A percentile compares a stretch with the other conserved stretches of the same genome.
These are phyloP conservation scores for Chaetodon trifascialis DNA, from an alignment of 2,113 vertebrate genomes.

Conservation along the genomic window DNA sequence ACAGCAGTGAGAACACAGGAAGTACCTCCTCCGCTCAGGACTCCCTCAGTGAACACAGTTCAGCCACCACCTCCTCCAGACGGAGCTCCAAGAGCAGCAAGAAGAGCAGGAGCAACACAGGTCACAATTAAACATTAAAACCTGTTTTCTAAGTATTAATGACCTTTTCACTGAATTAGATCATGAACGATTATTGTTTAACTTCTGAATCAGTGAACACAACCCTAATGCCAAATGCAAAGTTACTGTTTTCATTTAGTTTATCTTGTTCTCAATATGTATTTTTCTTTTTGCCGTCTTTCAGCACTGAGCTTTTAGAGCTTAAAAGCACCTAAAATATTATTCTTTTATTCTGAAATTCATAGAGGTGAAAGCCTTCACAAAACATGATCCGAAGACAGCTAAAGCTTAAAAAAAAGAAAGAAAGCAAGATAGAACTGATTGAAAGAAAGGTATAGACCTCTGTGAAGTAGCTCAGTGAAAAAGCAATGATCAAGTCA, in stretches of 20 bases:
- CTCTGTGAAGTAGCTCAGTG: background rate
- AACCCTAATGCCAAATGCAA: background rate
- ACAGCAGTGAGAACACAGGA: constrained; percentile 98
- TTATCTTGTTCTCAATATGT: background rate
- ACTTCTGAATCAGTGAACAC: no score
- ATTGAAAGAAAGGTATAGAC: constrained; percentile 2
- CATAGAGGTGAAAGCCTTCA: background rate
- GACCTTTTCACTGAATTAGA: constrained; percentile 1
- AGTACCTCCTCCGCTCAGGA: constrained; percentile 96
- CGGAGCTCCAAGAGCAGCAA: constrained; percentile 93
- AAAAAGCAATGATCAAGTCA: constrained; percentile 1
- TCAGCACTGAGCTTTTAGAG: background rate
- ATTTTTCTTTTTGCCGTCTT: background rate
- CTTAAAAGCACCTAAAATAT: background rate
- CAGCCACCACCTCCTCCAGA: constrained; percentile 90
- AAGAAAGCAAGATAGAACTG: background rate
- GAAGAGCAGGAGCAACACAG: constrained; percentile 92
- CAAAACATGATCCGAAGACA: background rate
- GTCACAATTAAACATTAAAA: constrained; percentile 71
- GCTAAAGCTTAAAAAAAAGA: constrained; percentile 1
- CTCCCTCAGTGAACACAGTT: constrained; percentile 96
- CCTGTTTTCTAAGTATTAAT: background rate
- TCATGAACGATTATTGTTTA: background rate
- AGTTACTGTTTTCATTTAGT: background rate
- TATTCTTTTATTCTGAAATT: background rate